These are phyloP conservation scores for Popillia japonica DNA, from an alignment of 1,140 invertebrate species.

Conservation along the genomic window DNA sequence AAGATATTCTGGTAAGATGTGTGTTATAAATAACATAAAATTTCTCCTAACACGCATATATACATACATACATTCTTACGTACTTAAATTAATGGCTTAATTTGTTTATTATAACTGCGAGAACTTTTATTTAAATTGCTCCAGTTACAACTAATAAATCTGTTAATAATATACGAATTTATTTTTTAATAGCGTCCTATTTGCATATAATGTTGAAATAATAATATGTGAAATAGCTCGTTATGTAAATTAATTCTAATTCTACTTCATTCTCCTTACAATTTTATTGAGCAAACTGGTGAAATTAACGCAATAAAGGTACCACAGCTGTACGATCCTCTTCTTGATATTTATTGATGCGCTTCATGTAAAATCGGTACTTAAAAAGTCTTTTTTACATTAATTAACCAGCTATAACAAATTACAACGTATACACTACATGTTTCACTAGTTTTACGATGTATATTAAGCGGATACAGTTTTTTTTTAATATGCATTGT, in stretches of 20 bases:
- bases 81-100: background rate
- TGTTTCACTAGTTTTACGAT: background rate
- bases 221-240: constrained; percentile 6
- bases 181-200: constrained; percentile 5
- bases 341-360: background rate
- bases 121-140: constrained; percentile 11
- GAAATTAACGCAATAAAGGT: background rate
- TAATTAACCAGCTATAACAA: background rate
- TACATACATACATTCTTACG: no score
- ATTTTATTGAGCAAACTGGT: constrained; percentile 3
- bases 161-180: background rate
- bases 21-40: no score
- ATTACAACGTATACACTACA: background rate
- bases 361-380: background rate
- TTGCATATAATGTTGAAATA: constrained; percentile 12
- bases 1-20: no score
- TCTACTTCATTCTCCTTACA: background rate
- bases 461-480: background rate
- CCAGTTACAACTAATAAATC: constrained; percentile 4
- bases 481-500: background rate
- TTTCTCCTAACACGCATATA: no score
- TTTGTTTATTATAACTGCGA: constrained; percentile 1
- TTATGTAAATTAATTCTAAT: constrained; percentile 7
- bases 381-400: background rate
- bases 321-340: background rate